Percentiles rank a stretch among this genome's conserved stretches.
phyloP scores from a whole-genome alignment of 2,888 invertebrate genomes.

The Smittia sp. region DNA sequence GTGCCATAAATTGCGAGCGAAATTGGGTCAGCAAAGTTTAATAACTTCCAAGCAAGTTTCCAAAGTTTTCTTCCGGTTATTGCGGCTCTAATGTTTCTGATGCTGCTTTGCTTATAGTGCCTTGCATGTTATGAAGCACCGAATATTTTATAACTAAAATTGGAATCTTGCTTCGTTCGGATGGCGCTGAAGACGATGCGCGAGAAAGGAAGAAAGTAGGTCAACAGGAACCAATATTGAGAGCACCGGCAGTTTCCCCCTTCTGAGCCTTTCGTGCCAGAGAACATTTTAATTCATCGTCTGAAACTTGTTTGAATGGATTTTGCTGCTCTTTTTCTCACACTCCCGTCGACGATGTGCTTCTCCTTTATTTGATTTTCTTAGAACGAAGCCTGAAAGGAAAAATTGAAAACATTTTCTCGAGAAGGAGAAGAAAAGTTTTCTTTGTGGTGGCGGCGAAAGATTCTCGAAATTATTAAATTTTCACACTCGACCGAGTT shows the following conservation, averaged over 20 bases:
- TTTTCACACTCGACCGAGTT: slow-evolving; percentile 7
- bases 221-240: neutral
- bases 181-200: neutral
- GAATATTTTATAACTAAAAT: neutral
- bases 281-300: neutral
- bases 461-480: slow-evolving; percentile 2
- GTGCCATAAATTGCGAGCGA: neutral
- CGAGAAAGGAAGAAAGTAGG: neutral
- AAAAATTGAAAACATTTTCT: neutral
- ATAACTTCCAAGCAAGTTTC: neutral
- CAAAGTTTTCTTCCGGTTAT: neutral
- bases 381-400: neutral
- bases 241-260: neutral
- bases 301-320: too few species aligned
- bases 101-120: neutral
- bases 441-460: too few species aligned
- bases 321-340: neutral
- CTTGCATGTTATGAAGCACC: slow-evolving; percentile 13
- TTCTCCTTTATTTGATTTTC: neutral
- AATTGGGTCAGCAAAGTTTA: neutral
- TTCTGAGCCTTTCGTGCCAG: neutral
- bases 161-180: neutral
- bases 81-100: neutral
- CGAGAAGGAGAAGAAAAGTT: neutral
- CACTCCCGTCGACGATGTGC: neutral